Conservation (phyloP, 2,888 invertebrate genomes). For the Pyralis farinalis region DNA sequence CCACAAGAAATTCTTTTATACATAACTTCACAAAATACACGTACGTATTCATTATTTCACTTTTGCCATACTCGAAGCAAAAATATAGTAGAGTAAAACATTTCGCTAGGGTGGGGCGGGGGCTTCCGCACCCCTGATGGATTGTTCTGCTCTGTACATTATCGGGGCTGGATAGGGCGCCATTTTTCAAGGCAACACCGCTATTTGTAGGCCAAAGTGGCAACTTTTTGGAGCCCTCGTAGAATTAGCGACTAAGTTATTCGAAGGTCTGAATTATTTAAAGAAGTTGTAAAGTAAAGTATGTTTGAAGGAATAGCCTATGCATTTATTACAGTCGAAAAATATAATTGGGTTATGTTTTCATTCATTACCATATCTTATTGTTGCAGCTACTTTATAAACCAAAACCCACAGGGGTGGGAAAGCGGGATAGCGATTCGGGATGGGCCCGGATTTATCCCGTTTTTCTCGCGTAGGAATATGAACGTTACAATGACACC, state of each 20-base stretch:
- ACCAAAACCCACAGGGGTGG: no score
- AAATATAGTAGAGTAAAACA: slow-evolving; percentile 2
- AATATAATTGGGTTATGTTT: background rate
- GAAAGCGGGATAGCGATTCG: no score
- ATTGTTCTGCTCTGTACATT: slow-evolving; percentile 56
- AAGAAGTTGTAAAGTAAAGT: slow-evolving; percentile 5
- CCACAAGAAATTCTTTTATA: no score
- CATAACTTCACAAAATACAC: no score
- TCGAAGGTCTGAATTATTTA: slow-evolving; percentile 12
- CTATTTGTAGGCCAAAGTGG: slow-evolving; percentile 41
- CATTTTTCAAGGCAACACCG: slow-evolving; percentile 58
- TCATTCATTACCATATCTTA: no score
- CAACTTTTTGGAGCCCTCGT: slow-evolving; percentile 29
- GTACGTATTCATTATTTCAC: background rate
- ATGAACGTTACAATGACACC: no score
- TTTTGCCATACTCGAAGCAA: background rate
- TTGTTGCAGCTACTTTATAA: no score
- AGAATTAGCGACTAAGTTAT: slow-evolving; percentile 17
- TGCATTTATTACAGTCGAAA: background rate
- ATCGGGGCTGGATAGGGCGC: slow-evolving; percentile 49
- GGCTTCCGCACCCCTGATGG: slow-evolving; percentile 29
- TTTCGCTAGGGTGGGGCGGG: slow-evolving; percentile 13
- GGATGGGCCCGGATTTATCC: no score
- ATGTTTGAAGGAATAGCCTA: background rate
- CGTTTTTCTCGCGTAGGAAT: no score